Evolutionary conservation across 2,797 vertebrate genomes (phyloP), one percentile per base, ranked within the genome.

Genomic region (Megalops cyprinoides): DNA sequence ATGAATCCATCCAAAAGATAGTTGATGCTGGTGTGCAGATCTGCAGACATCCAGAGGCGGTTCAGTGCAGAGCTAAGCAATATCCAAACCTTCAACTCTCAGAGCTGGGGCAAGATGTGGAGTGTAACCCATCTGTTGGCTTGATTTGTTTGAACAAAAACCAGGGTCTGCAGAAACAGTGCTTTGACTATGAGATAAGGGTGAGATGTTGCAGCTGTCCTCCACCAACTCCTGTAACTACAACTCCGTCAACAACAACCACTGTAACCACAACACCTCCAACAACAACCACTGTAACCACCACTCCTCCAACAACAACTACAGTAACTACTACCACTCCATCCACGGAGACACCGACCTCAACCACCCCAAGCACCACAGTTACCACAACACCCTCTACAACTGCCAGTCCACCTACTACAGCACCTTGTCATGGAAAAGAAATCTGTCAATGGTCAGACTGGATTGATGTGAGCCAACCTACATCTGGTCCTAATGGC

Each of bases 91-190:
- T 85, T 14, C 1, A 69, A 8, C 1, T 89, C 0, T 81, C 83
- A 48, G 0, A 56, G 10, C 0, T 87, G 9, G 86, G 86, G 10
- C 71, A 74, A 74, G 4, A 0, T 76, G 81, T 86, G 12, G 69
- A 84, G 87, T 88, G 87, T 51, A 79, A 79, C 37, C 82, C 77
- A 82, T 6, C 82, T 1, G 78, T 76, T 0, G 87, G 87, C 53
- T 80, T 88, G n/a, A 0, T 73, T 7, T 82, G 81, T 39, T 23
- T 55, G 20, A 82, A 82, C 76, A 58, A n/a, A 55, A 44, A 58
- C 15, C 81, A 82, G 37, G 49, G 49, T 18, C 44, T 5, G 8
- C 0, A 15, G 9, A 46, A 51, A 39, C 2, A 51, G 18, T 78
- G 84, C 39, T 76, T 80, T 3, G 81, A 85, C 71, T 85, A 85